Evolutionary conservation across 1,140 invertebrate species (phyloP).

Genomic region (Pogonomyrmex californicus): DNA sequence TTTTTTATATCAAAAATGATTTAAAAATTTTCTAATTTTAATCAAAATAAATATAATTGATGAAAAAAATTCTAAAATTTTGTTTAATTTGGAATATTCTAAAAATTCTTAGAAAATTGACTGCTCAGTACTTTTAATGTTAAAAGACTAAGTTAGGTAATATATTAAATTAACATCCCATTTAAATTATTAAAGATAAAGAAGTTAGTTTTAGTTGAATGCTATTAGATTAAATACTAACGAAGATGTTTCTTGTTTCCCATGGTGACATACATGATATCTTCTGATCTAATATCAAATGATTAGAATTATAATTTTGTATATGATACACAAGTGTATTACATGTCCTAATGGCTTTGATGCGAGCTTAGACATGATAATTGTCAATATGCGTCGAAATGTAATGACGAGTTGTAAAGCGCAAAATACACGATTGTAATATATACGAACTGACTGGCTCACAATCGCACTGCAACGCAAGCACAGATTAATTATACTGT

Average conservation of each 20-base stretch:
- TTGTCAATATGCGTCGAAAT: constrained; percentile 37
- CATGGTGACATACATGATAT: constrained; percentile 22
- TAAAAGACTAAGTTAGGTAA: no score
- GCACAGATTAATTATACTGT: not conserved
- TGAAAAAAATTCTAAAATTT: no score
- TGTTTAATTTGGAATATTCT: no score
- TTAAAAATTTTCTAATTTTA: no score
- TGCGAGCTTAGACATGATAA: constrained; percentile 34
- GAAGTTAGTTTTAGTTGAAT: not conserved
- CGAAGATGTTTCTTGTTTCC: not conserved
- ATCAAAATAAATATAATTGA: no score
- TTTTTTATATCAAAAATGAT: no score
- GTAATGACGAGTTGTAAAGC: constrained; percentile 39
- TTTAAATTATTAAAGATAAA: no score
- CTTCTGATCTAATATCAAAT: constrained; percentile 31
- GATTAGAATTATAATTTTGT: constrained; percentile 44
- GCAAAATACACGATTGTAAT: constrained; percentile 62
- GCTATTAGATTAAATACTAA: constrained; percentile 10
- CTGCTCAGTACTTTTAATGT: no score
- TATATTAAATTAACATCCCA: no score
- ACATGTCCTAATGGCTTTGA: constrained; percentile 54
- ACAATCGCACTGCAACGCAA: constrained; percentile 32
- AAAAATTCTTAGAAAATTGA: no score
- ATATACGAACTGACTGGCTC: constrained; percentile 63
- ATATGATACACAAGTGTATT: constrained; percentile 46